Base-by-base conservation (phyloP, 53 echinoderm and acorn worm genomes). In the Actinopyga echinites region DNA sequence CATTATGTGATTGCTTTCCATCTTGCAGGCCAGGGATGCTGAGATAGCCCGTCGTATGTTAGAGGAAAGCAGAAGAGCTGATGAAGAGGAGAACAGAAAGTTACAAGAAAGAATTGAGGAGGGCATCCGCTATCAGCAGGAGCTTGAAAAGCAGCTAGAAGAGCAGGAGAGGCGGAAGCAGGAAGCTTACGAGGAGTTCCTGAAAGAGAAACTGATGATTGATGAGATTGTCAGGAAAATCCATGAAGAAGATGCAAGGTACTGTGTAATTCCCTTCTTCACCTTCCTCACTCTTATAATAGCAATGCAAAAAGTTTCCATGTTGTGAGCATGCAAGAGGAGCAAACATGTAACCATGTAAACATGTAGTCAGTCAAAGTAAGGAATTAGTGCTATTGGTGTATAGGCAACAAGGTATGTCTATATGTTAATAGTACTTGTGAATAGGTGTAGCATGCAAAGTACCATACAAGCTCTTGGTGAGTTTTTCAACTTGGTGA, bases 161-260 rank as follows among this genome's bases (percentile, higher is more conserved):
- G 92, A 92, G 63, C 91, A 92, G 83, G 99, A 99, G 65, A 69
- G 80, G 36, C 87, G 82, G 61, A 94, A 89, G 35, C 99, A 92
- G 65, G 94, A 99, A 79, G 92, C 84, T 45, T 95, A 95, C 65
- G 95, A 95, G 49, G 99, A 92, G 82, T 95, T 99, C 92, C 91
- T 99, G 17, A 97, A 99, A 85, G 99, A 99, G 89, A 99, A 99
- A 42, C 90, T 99, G 67, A 99, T 99, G 99, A 99, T 99, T 25
- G 99, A 99, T 65, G 99, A 90, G 89, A 92, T 99, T 17, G 99
- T 99, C 12, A 79, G 99, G 53, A 99, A 99, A 91, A 95, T 99
- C 42, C 92, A 99, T 52, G 99, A 99, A 68, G 99, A 99, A 64
- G 95, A 99, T 79, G 89, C 92, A 44, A 94, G 97, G 97, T 97